Evolutionary conservation across 2,888 invertebrate species (phyloP), one percentile per base, ranked within the genome.

Genomic region (Cenopis cana): DNA sequence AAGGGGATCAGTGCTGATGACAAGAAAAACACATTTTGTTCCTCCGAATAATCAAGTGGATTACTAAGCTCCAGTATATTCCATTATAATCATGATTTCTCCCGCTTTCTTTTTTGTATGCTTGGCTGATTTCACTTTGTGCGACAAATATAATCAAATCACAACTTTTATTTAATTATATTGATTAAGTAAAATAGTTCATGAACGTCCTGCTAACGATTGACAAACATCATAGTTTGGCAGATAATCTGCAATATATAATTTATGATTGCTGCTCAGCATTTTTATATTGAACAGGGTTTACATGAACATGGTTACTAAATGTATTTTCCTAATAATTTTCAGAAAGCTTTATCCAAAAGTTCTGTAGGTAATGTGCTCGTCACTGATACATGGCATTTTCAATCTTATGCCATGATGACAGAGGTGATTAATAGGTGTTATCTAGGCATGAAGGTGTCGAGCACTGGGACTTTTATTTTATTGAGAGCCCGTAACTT

Each of bases 81-180:
- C 46, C 46, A 46, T 46, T 33, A 46, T 46, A 46, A 46, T 46
- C n/a, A n/a, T 46, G 46, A 46, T n/a, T 46, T 46, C n/a, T 50
- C 10, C 50, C 17, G 3, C 17, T 18, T 17, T 50, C 3, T 50
- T 50, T 50, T 50, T 50, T 18, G 18, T n/a, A 10, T 50, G 50
- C 9, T 9, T 18, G 50, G 18, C 18, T 18, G 18, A 18, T 50
- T 18, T 18, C 18, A 17, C 10, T 50, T 50, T 50, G 18, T 18
- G 18, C 50, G 17, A 50, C 18, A 50, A 50, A 50, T 50, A 50
- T 6, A 49, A 49, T 49, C 17, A 17, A 49, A 49, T 49, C 17
- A 18, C 9, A 49, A 49, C 17, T 17, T 49, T 18, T 17, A 49
- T 9, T 17, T n/a, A 8, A 17, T 9, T 14, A 18, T 1, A n/a